phyloP scores from a whole-genome alignment of 1,140 invertebrate species.

The Penaeus vannamei region DNA sequence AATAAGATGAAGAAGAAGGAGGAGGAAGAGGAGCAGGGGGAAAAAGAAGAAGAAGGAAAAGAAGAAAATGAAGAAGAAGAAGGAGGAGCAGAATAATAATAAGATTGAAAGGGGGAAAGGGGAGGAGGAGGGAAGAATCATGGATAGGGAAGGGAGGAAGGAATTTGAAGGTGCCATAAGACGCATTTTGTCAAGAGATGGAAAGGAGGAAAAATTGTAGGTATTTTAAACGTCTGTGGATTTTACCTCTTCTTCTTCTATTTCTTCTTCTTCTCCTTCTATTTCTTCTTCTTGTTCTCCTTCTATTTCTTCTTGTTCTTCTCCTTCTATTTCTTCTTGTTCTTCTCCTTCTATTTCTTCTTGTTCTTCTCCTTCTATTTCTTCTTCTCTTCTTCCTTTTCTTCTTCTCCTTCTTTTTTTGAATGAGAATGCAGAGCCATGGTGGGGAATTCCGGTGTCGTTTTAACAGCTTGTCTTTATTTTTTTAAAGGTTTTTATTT shows the following conservation, averaged over 20 bases:
- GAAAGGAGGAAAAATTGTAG: background rate
- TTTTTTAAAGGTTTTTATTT: too few species aligned
- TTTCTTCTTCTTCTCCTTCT: background rate
- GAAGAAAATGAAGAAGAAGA: too few species aligned
- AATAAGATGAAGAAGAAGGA: background rate
- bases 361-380: background rate
- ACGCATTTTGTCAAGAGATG: background rate
- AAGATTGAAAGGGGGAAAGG: background rate
- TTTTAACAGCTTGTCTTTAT: too few species aligned
- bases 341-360: background rate
- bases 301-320: background rate
- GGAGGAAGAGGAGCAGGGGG: background rate
- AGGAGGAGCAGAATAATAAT: too few species aligned
- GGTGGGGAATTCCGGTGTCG: too few species aligned
- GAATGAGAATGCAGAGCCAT: background rate
- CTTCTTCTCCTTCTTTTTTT: background rate
- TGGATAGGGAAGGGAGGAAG: too few species aligned
- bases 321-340: background rate
- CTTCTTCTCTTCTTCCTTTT: background rate
- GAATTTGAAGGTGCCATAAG: background rate
- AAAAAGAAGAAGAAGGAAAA: background rate
- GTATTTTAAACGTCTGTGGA: background rate
- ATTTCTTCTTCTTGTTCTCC: background rate
- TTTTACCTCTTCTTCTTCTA: background rate
- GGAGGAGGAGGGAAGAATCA: background rate